Percentiles rank a stretch among this genome's conserved stretches.
These are phyloP conservation scores for Aldrovandia affinis DNA, from an alignment of 2,797 vertebrate species.

Conservation along the genomic window DNA sequence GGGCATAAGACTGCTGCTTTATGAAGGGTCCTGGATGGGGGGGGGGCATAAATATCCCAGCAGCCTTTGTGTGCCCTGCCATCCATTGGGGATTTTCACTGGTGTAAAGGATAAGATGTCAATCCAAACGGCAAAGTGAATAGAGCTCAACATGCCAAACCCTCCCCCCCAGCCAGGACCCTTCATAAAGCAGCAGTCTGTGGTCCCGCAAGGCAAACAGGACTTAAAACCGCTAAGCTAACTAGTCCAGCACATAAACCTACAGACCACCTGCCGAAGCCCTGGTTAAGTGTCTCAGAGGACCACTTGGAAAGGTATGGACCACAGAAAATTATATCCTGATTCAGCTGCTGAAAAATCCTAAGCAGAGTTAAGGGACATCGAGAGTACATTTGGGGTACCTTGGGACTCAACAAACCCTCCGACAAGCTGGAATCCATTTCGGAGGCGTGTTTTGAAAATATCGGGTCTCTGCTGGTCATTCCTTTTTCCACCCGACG, in stretches of 20 bases:
- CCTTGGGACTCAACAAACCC: neutral
- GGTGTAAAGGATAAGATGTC: neutral
- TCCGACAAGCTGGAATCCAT: neutral
- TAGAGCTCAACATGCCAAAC: neutral
- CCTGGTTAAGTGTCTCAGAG: conserved; percentile 42
- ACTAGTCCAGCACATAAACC: conserved; percentile 42
- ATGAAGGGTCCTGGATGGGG: too few species aligned
- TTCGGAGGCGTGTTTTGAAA: conserved; percentile 4
- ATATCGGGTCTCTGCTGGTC: conserved; percentile 25
- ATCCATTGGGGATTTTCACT: neutral
- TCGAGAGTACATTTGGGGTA: neutral
- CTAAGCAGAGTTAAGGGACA: neutral
- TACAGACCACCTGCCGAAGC: conserved; percentile 42
- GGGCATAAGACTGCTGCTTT: neutral
- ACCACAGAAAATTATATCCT: neutral
- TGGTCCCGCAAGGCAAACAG: conserved; percentile 28
- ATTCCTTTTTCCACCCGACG: conserved; percentile 56
- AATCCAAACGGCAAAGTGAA: neutral
- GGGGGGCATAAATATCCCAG: neutral
- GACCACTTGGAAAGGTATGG: conserved; percentile 41
- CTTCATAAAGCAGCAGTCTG: neutral
- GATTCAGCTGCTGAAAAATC: neutral
- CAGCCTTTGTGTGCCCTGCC: conserved; percentile 53
- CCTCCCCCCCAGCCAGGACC: neutral
- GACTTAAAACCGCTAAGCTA: conserved; percentile 58